These are phyloP conservation scores for Morus bassanus DNA, from an alignment of 2,797 vertebrate genomes.

Conservation along the genomic window DNA sequence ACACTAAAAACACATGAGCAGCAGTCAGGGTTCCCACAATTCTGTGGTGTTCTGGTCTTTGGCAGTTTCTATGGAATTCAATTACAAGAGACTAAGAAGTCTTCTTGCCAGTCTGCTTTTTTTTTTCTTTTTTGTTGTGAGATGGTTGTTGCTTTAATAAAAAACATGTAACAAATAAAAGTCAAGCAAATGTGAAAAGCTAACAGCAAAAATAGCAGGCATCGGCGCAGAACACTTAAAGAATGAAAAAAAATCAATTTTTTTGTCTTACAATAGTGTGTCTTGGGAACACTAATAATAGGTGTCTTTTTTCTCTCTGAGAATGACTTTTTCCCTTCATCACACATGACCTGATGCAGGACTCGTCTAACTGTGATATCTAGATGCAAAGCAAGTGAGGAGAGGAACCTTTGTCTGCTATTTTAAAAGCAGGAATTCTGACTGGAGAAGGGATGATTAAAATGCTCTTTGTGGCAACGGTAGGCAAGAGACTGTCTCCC, in stretches of 20 bases:
- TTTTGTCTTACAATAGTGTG: background rate
- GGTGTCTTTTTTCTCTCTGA: background rate
- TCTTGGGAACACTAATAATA: background rate
- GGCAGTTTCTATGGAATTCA: background rate
- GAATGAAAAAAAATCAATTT: background rate
- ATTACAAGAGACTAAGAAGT: background rate
- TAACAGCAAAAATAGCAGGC: background rate
- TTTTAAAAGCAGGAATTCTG: conserved; percentile 15
- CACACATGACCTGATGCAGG: background rate
- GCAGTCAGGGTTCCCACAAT: background rate
- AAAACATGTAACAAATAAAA: background rate
- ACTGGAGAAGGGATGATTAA: conserved; percentile 10
- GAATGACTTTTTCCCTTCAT: conserved; percentile 1
- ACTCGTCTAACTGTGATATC: background rate
- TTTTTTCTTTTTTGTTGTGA: background rate
- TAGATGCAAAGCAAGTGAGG: conserved; percentile 6
- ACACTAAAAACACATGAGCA: background rate
- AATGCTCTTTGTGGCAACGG: background rate
- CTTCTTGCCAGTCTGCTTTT: background rate
- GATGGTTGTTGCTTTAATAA: background rate
- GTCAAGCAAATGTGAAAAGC: background rate
- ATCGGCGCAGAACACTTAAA: background rate
- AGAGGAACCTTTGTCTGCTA: background rate
- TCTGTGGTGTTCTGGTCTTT: background rate
- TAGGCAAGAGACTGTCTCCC: conserved; percentile 36